Evolutionary conservation across 2,797 vertebrate species (phyloP).

Genomic region (Schizothorax lantsangensis): DNA sequence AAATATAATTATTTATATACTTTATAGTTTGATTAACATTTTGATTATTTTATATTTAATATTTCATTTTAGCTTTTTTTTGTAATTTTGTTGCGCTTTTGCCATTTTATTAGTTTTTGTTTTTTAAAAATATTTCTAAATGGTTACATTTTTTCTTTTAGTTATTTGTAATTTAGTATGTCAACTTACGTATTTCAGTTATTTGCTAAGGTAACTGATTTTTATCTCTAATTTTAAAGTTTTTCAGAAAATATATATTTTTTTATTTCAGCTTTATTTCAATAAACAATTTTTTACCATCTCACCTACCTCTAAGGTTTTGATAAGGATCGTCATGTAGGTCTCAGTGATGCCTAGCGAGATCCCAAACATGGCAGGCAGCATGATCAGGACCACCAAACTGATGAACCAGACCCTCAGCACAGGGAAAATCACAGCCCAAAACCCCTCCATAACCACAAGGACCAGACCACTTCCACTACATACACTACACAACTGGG

Average conservation of each 20-base stretch:
- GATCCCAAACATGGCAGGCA: conserved; percentile 90
- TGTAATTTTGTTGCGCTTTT: background rate
- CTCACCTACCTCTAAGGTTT: conserved; percentile 86
- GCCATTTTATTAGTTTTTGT: background rate
- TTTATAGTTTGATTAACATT: background rate
- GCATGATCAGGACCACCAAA: conserved; percentile 83
- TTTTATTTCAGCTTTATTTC: background rate
- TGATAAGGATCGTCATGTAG: conserved; percentile 90
- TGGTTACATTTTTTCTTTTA: background rate
- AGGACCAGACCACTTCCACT: background rate
- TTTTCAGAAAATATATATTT: background rate
- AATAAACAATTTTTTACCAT: background rate
- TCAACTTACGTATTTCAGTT: background rate
- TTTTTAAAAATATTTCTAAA: background rate
- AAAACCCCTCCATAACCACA: conserved; percentile 80
- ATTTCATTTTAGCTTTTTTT: background rate
- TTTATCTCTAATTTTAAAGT: background rate
- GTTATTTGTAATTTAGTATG: background rate
- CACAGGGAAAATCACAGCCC: conserved; percentile 67
- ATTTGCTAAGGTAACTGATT: background rate
- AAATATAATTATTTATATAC: background rate
- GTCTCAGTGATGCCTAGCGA: conserved; percentile 91
- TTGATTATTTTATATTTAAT: background rate
- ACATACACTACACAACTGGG: conserved; percentile 6
- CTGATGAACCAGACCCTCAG: conserved; percentile 80